Base-by-base conservation (phyloP, 2,888 invertebrate genomes). In the Calameuta idolon region DNA sequence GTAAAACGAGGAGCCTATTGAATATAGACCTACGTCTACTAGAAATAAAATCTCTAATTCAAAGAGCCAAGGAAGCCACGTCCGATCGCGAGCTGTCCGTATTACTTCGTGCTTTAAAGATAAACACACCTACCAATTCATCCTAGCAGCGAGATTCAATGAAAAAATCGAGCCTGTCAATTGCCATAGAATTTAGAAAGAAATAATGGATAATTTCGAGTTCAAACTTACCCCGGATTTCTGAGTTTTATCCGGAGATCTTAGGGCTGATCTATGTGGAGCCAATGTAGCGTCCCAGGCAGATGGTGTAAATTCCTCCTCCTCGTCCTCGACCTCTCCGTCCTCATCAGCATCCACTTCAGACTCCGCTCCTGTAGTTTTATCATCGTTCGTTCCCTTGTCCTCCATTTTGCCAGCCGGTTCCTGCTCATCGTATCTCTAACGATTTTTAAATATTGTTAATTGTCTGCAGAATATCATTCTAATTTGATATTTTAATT, bases 281-380 rank as follows among this genome's bases (percentile, higher is more conserved):
- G 94, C 95, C 31, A 96, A 95, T 86, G 94, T 94, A 85, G 95
- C 95, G 91, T 96, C 95, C 97, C 97, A 97, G 80, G 95, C 95
- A 4, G 96, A 96, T 11, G 96, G 96, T 79, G 96, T 94, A 90
- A 96, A 96, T 85, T 94, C 94, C 68, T 93, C 93, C 76, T 93
- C 93, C 89, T 95, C 95, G 77, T 94, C 94, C 86, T 95, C 95
- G 82, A 94, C 95, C 74, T 94, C 94, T 83, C 94, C 94, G 76
- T 87, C 85, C 75, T 92, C 93, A 80, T 89, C 92, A 76, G 80
- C 78, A 79, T 85, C 85, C 73, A 74, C 75, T 31, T 81, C 83
- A 15, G 73, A 34, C 34, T 71, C 71, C 31, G 76, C 23, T 81
- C 78, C 12, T 79, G 79, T 3, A 76, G 76, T 76, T 82, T 82